A percentile compares a stretch with the other conserved stretches of the same genome.
phyloP scores from a whole-genome alignment of 2,797 vertebrate species.

The Ctenochaetus hawaiiensis region DNA sequence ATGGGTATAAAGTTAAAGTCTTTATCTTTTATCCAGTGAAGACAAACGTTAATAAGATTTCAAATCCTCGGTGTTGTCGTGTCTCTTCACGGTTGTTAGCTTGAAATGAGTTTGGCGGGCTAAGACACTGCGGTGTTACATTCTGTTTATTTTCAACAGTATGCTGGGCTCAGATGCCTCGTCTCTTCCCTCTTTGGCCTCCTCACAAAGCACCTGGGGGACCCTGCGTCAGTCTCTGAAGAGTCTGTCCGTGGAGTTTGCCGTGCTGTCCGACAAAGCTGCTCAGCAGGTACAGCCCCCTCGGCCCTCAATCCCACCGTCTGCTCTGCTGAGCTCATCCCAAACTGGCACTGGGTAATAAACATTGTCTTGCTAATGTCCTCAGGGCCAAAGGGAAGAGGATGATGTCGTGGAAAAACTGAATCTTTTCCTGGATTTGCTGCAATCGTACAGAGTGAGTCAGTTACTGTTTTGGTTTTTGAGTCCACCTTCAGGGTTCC shows the following conservation, averaged over 20 bases:
- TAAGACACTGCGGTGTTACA: constrained; percentile 8
- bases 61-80: constrained; percentile 23
- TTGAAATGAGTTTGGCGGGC: constrained; percentile 53
- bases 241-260: constrained; percentile 95
- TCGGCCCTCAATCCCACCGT: constrained; percentile 18
- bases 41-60: constrained; percentile 41
- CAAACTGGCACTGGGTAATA: constrained; percentile 34
- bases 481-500: not conserved
- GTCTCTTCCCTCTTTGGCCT: constrained; percentile 90
- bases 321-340: constrained; percentile 32
- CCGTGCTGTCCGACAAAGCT: constrained; percentile 94
- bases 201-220: constrained; percentile 91
- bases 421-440: constrained; percentile 95
- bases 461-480: constrained; percentile 9
- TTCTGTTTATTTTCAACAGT: constrained; percentile 75
- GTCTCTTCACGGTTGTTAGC: constrained; percentile 39
- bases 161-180: constrained; percentile 92
- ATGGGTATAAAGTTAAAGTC: constrained; percentile 20
- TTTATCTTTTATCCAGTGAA: constrained; percentile 15
- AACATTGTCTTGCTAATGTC: constrained; percentile 55
- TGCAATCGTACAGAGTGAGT: constrained; percentile 97
- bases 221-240: constrained; percentile 92
- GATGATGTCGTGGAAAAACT: constrained; percentile 98
- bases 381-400: constrained; percentile 94
- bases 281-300: constrained; percentile 90